Evolutionary conservation across 2,888 invertebrate species (phyloP).

Genomic region (Apotomis turbidana): DNA sequence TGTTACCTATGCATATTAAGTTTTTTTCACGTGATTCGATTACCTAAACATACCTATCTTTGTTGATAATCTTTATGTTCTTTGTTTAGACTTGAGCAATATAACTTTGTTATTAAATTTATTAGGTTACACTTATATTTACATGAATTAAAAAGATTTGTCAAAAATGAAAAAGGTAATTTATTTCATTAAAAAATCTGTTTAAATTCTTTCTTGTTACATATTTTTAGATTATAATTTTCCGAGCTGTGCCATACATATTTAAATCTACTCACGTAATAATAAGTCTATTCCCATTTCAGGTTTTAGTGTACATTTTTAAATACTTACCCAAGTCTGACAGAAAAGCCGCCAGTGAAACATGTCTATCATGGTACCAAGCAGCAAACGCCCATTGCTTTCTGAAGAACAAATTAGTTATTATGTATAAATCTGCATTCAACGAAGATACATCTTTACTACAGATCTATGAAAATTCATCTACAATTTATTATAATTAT

Average conservation of each 20-base stretch:
- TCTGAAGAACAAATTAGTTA: constrained; percentile 78
- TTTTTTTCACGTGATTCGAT: constrained; percentile 72
- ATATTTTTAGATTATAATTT: not conserved
- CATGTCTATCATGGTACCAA: constrained; percentile 86
- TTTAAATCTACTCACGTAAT: not conserved
- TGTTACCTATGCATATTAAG: constrained; percentile 59
- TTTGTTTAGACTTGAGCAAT: constrained; percentile 11
- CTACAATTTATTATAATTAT: constrained; percentile 75
- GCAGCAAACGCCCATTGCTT: constrained; percentile 86
- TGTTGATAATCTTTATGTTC: constrained; percentile 42
- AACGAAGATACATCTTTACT: constrained; percentile 72
- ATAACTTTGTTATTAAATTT: not conserved
- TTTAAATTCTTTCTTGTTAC: not conserved
- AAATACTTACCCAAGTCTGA: constrained; percentile 86
- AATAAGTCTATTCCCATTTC: constrained; percentile 51
- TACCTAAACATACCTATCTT: constrained; percentile 32
- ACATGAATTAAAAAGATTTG: not conserved
- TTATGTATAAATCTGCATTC: constrained; percentile 73
- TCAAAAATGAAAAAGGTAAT: not conserved
- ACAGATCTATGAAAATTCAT: constrained; percentile 70
- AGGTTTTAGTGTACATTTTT: constrained; percentile 87
- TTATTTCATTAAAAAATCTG: not conserved
- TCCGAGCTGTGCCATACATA: not conserved
- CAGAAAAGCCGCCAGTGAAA: constrained; percentile 85
- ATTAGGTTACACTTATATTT: not conserved